phyloP scores from a whole-genome alignment of 1,140 invertebrate genomes.

The Drosophila elegans region DNA sequence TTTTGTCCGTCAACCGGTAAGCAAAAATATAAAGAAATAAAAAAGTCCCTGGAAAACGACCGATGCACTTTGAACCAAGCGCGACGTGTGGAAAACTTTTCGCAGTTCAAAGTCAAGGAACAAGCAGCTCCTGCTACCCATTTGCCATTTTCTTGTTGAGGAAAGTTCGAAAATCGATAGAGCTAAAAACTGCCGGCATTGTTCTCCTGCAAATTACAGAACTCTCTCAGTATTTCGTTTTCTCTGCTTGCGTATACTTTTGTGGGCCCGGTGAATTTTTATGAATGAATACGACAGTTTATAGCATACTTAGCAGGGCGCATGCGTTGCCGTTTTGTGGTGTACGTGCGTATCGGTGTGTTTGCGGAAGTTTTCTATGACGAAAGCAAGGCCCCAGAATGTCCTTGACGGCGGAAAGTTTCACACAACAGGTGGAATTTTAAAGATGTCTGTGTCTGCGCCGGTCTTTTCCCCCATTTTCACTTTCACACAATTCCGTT shows the following conservation, averaged over 20 bases:
- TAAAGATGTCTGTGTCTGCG: conserved; percentile 23
- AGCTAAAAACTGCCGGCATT: conserved; percentile 73
- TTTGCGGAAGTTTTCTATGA: conserved; percentile 58
- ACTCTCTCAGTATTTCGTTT: conserved; percentile 1
- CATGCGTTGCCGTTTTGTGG: conserved; percentile 50
- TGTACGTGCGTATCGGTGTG: conserved; percentile 24
- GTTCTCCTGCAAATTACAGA: conserved; percentile 9
- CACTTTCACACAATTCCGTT: conserved; percentile 23
- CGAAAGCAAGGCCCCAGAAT: conserved; percentile 61
- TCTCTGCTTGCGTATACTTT: conserved; percentile 60
- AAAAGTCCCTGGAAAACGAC: conserved; percentile 12
- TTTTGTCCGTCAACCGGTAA: conserved; percentile 39
- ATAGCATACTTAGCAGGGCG: conserved; percentile 77
- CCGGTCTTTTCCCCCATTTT: conserved; percentile 1
- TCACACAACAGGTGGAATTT: conserved; percentile 71
- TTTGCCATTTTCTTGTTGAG: conserved; percentile 9
- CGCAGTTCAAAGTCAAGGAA: conserved; percentile 51
- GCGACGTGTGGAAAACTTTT: conserved; percentile 15
- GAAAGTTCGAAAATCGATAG: conserved; percentile 72
- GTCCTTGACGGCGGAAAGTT: conserved; percentile 69
- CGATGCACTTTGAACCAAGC: conserved; percentile 34
- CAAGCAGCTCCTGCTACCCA: neutral
- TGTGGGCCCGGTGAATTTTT: conserved; percentile 53
- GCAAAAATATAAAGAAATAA: neutral
- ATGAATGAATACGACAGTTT: conserved; percentile 69